phyloP scores from a whole-genome alignment of 2,888 invertebrate species.

The Baronia brevicornis region DNA sequence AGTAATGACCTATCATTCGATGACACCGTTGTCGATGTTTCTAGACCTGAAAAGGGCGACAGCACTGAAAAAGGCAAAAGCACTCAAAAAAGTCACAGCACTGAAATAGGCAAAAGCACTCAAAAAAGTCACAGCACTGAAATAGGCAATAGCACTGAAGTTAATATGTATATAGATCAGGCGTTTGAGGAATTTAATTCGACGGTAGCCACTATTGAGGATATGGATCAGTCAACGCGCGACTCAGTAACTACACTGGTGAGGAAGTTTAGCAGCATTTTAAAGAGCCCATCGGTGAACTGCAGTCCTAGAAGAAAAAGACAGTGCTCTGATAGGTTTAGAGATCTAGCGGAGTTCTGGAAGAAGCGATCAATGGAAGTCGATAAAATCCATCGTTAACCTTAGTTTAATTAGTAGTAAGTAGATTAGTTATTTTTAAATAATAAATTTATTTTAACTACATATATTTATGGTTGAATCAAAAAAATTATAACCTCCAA shows the following conservation, averaged over 20 bases:
- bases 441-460: background rate
- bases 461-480: no score
- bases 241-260: conserved; percentile 58
- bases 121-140: no score
- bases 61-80: no score
- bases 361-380: conserved; percentile 31
- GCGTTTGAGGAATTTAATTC: conserved; percentile 49
- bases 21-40: conserved; percentile 34
- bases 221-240: conserved; percentile 30
- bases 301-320: conserved; percentile 42
- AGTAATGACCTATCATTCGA: conserved; percentile 50
- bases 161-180: conserved; percentile 56
- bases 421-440: background rate
- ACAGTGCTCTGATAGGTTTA: conserved; percentile 48
- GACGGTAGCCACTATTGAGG: conserved; percentile 33
- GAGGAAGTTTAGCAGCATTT: conserved; percentile 45
- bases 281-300: conserved; percentile 38
- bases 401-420: background rate
- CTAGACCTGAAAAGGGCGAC: conserved; percentile 30
- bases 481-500: no score
- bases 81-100: no score
- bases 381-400: conserved; percentile 15
- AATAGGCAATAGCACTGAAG: conserved; percentile 34
- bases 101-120: no score
- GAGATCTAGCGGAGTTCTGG: conserved; percentile 59